These are phyloP conservation scores for Trematomus loennbergii DNA, from an alignment of 2,113 vertebrate species.

Conservation along the genomic window DNA sequence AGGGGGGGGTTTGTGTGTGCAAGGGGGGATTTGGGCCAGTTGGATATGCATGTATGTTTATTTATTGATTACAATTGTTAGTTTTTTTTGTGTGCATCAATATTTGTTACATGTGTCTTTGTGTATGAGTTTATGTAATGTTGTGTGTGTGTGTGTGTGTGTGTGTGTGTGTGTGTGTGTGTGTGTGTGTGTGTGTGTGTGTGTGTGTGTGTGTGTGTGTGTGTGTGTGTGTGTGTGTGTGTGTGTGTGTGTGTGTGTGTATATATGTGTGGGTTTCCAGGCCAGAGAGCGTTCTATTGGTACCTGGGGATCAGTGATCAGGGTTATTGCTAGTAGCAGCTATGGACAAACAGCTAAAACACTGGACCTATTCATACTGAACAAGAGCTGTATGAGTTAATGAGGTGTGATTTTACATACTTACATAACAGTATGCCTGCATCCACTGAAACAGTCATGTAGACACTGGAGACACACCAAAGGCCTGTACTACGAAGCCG, in stretches of 20 bases:
- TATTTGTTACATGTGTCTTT: slow-evolving; percentile 4
- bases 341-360: slow-evolving; percentile 52
- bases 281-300: slow-evolving; percentile 36
- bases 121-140: slow-evolving; percentile 23
- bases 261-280: slow-evolving; percentile 25
- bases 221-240: slow-evolving; percentile 24
- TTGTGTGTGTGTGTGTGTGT: background rate
- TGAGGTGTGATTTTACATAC: slow-evolving; percentile 51
- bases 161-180: background rate
- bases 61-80: slow-evolving; percentile 15
- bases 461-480: slow-evolving; percentile 12
- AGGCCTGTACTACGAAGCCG: too few relatives aligned
- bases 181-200: too few relatives aligned
- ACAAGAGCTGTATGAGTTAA: slow-evolving; percentile 27
- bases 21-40: too few relatives aligned
- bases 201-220: background rate
- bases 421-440: slow-evolving; percentile 7
- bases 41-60: background rate
- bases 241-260: slow-evolving; percentile 26
- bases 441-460: background rate
- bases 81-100: background rate
- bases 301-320: slow-evolving; percentile 66
- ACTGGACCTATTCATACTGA: slow-evolving; percentile 64
- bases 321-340: slow-evolving; percentile 60
- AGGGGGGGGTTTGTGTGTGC: background rate